Evolutionary conservation across 2,888 invertebrate species (phyloP), one percentile per base, ranked within the genome.

Genomic region (Catocala sponsa): DNA sequence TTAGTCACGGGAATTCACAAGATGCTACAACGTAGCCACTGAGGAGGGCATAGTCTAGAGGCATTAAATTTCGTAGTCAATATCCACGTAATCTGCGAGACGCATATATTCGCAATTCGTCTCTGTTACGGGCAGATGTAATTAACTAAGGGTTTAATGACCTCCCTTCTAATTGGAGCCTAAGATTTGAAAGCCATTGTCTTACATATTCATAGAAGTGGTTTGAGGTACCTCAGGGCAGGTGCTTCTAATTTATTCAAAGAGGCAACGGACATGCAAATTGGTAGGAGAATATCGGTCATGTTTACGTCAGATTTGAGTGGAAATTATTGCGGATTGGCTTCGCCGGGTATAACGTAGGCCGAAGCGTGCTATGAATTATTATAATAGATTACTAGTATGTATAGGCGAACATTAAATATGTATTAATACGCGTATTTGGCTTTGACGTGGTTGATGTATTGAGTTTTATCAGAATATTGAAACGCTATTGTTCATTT

Each of bases 111-210:
- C 75, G 70, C 80, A 75, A 85, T 85, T 83, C 83, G 79, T 84
- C 84, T 86, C 78, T 70, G 76, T 71, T 74, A 70, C 79, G 70
- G 81, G 78, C 81, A 84, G 85, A 83, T 82, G 90, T 91, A 91
- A 91, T 91, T 87, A 89, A 91, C 86, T 84, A 83, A 80, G 83
- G 89, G 87, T 84, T 89, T 91, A 91, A 92, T 91, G 91, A 91
- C 90, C 89, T 62, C 73, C 86, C 79, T 79, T 76, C 89, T 93
- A 92, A 94, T 92, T 93, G 93, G 89, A 87, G 85, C 72, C 90
- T 91, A 91, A 93, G 93, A 93, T 94, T 93, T 91, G 90, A 88
- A 89, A 89, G 89, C 90, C 88, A 91, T 90, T 90, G 93, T 92
- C 94, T 94, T 94, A 94, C 94, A 94, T 94, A 94, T 94, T 94